Evolutionary conservation across 2,797 vertebrate genomes (phyloP), one percentile per base, ranked within the genome.

Genomic region (Myripristis murdjan): DNA sequence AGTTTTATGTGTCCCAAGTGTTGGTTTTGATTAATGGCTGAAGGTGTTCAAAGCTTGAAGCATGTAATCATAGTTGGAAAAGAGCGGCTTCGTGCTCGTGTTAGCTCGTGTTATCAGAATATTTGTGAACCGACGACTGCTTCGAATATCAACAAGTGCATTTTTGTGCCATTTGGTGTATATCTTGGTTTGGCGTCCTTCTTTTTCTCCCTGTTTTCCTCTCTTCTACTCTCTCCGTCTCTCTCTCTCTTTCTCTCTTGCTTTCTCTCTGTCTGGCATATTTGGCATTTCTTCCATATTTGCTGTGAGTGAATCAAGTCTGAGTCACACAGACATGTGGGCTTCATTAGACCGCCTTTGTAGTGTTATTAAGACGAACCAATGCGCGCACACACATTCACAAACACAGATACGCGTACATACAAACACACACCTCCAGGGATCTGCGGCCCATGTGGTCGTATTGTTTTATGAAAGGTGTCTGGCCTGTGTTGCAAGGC

Each of bases 221-320:
- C 16, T 31, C 33, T 23, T 39, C 26, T 57, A 5, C 23, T 26
- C 31, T 6, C 16, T 10, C 54, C 6, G 41, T 12, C 18, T 57
- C 57, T 24, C 22, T 2, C 15, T 62, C 47, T 55, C 12, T 18
- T 18, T 59, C 60, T 67, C 37, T 79, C 73, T 43, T 65, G 74
- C 62, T 70, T 43, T 28, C 60, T 22, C 74, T 76, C 41, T 82
- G 56, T 68, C 52, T 44, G 55, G 71, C 85, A 91, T 91, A 70
- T 83, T 90, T 92, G 64, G 73, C 84, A 92, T 92, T 82, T 88
- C 75, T 88, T 81, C 78, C 77, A 86, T 90, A 89, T 91, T 92
- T 90, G 60, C 76, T 66, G 65, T 58, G 64, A 86, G 67, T 77
- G 77, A 90, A 78, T 84, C 46, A 47, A 33, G 64, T 52, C 55